Evolutionary conservation across 2,888 invertebrate genomes (phyloP), one percentile per base, ranked within the genome.

Genomic region (Nezara viridula): DNA sequence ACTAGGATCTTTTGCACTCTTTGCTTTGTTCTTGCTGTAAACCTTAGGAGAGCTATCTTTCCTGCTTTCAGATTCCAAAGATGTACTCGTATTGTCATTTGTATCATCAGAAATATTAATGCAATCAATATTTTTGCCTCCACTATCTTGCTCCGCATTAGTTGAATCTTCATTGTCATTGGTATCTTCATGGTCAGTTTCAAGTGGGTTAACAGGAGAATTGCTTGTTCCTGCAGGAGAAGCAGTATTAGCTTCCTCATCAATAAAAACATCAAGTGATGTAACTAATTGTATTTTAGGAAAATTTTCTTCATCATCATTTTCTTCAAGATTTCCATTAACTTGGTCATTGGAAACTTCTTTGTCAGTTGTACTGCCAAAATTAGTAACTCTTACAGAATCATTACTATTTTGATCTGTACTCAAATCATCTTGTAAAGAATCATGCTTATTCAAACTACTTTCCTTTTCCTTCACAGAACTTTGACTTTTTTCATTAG

Each of bases 241-340:
- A 32, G 32, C 24, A 9, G 86, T 52, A 50, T 55, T 55, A 52
- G 86, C 27, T 44, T n/a, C 52, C 66, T 87, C 87, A 37, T 60
- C 87, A 87, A 87, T n/a, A 37, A 52, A 37, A 55, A 50, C 86
- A 66, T 44, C 87, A 16, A 87, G 66, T 27, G 87, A 37, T 44
- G 87, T 66, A n/a, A 87, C 87, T 60, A 87, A 60, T 12, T 87
- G 66, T 44, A 87, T 87, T 66, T 66, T 87, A 44, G 77, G 77
- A 9, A 10, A 40, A 24, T 77, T 21, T 9, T 77, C 77, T 21
- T 77, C 77, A 77, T 77, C 77, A 24, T 2, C 40, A 77, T 44
- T 77, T 24, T 40, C 40, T 9, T n/a, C 77, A n/a, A 77, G 19
- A 6, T 77, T 24, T 7, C 77, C 77, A 77, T 77, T 44, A 27